phyloP scores from a whole-genome alignment of 2,888 invertebrate genomes.

The Halictus ligatus region DNA sequence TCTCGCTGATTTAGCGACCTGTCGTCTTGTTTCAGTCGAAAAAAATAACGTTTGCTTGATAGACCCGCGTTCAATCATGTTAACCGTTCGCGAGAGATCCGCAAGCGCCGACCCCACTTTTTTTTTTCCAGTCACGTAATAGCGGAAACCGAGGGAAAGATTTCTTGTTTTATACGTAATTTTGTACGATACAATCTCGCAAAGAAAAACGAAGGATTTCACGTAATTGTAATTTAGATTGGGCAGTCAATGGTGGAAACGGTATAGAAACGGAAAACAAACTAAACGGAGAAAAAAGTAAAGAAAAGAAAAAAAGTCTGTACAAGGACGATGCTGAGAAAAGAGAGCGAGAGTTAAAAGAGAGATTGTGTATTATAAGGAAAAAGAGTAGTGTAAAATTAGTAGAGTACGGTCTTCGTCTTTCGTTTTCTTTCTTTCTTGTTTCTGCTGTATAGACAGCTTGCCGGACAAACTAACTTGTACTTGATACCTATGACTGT shows the following conservation, averaged over 20 bases:
- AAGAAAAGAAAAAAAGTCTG: conserved; percentile 29
- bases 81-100: not conserved
- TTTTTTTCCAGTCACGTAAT: not conserved
- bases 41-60: conserved; percentile 10
- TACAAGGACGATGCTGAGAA: conserved; percentile 45
- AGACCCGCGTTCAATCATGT: not conserved
- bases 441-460: conserved; percentile 19
- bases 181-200: conserved; percentile 25
- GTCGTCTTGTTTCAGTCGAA: conserved; percentile 22
- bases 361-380: conserved; percentile 41
- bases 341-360: not conserved
- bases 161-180: conserved; percentile 40
- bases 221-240: conserved; percentile 6
- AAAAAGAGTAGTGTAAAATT: conserved; percentile 35
- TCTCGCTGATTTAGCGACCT: conserved; percentile 20
- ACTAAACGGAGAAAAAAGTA: conserved; percentile 18
- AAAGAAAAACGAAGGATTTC: conserved; percentile 25
- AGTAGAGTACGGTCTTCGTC: conserved; percentile 26
- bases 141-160: conserved; percentile 2
- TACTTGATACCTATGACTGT: conserved; percentile 37
- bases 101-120: conserved; percentile 7
- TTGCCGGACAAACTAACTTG: conserved; percentile 32
- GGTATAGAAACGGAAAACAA: conserved; percentile 31
- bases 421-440: conserved; percentile 2
- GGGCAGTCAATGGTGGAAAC: not conserved